These are phyloP conservation scores for Phyllostomus discolor DNA, from an alignment of 2,113 vertebrate genomes.

Conservation along the genomic window DNA sequence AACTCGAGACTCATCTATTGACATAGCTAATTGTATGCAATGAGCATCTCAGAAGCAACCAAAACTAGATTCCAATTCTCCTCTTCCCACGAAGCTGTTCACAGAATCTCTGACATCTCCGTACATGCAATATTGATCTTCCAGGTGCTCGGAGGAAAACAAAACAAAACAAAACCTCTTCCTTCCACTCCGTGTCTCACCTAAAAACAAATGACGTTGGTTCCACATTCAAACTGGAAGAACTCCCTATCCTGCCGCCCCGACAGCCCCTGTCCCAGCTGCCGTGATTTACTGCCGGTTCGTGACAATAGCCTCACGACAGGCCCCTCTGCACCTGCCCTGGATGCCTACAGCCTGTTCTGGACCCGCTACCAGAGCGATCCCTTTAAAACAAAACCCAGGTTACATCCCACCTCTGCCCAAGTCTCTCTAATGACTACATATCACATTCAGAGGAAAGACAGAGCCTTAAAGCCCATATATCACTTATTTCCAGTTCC, in stretches of 20 bases:
- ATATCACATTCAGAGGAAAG: neutral
- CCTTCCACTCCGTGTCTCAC: neutral
- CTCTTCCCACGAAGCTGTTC: neutral
- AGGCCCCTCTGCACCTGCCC: neutral
- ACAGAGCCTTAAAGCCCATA: accelerated
- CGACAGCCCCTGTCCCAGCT: neutral
- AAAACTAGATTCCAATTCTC: neutral
- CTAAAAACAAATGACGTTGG: neutral
- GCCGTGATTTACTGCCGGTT: neutral
- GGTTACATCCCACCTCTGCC: neutral
- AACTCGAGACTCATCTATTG: neutral
- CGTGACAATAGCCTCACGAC: neutral
- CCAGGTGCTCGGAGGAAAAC: neutral
- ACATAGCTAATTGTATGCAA: neutral
- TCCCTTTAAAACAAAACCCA: neutral
- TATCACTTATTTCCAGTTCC: neutral
- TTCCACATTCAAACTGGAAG: neutral
- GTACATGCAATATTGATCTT: neutral
- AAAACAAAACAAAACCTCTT: neutral
- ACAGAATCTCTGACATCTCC: neutral
- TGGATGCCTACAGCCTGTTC: no score
- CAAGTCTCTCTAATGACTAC: neutral
- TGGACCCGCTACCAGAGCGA: neutral
- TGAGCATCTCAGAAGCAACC: neutral
- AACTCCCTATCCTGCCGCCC: neutral